Evolutionary conservation across 2,113 vertebrate species (phyloP).

Genomic region (human): GRCh38 chr20:48862001-48862500

Average conservation of each 20-base stretch:
- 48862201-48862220: neutral
- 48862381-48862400: neutral
- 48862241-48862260: neutral
- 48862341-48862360: neutral
- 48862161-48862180: neutral
- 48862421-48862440: neutral
- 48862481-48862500: neutral
- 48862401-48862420: neutral
- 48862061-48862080: neutral
- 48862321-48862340: neutral
- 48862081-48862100: neutral
- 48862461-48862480: neutral
- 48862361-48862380: neutral
- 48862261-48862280: neutral
- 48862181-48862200: neutral
- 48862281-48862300: neutral
- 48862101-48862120: neutral
- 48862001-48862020: neutral
- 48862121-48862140: neutral
- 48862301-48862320: neutral
- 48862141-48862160: neutral
- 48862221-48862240: neutral
- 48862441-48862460: neutral
- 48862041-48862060: neutral
- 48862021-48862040: neutral